phyloP scores from a whole-genome alignment of 1,140 invertebrate species.

The Pogonognathellus flavescens region DNA sequence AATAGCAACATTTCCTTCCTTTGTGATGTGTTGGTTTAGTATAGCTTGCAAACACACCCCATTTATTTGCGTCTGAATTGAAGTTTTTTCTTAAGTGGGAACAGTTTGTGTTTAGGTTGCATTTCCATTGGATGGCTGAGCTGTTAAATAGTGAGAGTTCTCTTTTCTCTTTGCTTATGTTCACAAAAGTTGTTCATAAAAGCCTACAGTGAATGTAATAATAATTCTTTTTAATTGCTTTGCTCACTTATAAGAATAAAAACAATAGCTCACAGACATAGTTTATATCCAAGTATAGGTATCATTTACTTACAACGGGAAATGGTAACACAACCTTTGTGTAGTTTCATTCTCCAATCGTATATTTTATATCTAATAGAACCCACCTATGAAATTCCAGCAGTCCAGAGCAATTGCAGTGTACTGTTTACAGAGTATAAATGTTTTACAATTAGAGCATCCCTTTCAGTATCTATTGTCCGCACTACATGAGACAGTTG shows the following conservation, averaged over 20 bases:
- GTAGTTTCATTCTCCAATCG: no score
- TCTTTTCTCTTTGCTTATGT: neutral
- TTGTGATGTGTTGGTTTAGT: no score
- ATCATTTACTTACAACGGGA: no score
- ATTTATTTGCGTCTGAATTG: neutral
- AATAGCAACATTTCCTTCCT: no score
- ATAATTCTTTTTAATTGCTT: slow-evolving; percentile 23
- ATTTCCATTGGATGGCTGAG: neutral
- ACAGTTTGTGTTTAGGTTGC: neutral
- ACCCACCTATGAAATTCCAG: no score
- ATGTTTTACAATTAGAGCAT: neutral
- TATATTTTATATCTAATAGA: no score
- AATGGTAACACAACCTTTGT: no score
- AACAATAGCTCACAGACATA: no score
- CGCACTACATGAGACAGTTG: neutral
- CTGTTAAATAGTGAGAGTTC: neutral
- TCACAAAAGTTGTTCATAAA: slow-evolving; percentile 2
- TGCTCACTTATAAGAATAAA: no score
- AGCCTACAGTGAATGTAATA: neutral
- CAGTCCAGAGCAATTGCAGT: neutral
- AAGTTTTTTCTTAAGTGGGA: neutral
- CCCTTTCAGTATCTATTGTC: neutral
- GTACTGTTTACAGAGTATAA: neutral
- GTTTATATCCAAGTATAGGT: no score
- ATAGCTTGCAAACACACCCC: no score